Base-by-base conservation (phyloP, 2,113 vertebrate species). In the Heterotilapia buettikoferi region DNA sequence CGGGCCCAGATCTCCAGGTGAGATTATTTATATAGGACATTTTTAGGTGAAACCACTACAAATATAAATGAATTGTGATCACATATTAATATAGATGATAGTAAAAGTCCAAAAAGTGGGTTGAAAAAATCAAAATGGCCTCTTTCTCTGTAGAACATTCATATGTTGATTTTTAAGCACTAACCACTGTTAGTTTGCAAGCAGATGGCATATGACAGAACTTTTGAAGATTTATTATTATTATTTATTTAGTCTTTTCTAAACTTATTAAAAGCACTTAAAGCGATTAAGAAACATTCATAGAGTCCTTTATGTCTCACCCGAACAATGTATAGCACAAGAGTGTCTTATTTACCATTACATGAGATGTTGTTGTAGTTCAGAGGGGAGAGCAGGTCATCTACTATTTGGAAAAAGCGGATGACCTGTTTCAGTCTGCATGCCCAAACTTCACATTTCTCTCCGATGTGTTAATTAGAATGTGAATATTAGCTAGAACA, bases 311-410 rank as follows among this genome's bases (percentile, higher is more conserved):
- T 0, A 24, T 56, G 10, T 13, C 2, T 24, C 53, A 56, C 53
- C 6, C 0, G 3, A 21, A 21, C 9, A 53, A 3, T 50, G 16
- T 50, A 50, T 50, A 50, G 16, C 3, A 19, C 47, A 50, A 50
- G 47, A 50, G 16, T 47, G 45, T 47, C 45, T 18, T 47, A 18
- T 47, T 3, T 47, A 2, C 3, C 45, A 53, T 53, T 53, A 53
- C 0, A 53, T 5, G 50, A 53, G 50, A 0, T 0, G 3, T 2
- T 52, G 18, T 52, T 52, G 9, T 52, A n/a, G 18, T 0, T 53
- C 50, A 53, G 19, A 53, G 50, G 50, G 19, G 1, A 53, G 52
- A 53, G 52, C 52, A 21, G 19, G 52, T 53, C 52, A 53, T 53
- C 9, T 7, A 33, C 31, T 33, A 7, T 33, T 33, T 33, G 2